A percentile compares a stretch with the other conserved stretches of the same genome.
Evolutionary conservation across 2,797 vertebrate species (phyloP).

Genomic region (Hippoglossus hippoglossus): DNA sequence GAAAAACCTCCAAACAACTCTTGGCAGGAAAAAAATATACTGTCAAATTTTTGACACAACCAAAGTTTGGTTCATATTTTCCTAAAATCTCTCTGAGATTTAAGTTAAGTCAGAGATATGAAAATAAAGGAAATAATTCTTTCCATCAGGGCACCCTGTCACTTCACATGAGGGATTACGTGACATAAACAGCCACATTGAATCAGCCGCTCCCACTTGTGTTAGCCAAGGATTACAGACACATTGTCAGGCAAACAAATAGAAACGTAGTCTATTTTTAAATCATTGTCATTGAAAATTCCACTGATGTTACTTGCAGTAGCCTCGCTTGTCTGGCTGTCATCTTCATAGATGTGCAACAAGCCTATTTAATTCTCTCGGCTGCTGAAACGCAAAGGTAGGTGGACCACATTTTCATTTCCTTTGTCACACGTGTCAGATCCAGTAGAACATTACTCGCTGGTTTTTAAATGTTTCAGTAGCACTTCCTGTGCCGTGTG

Average conservation of each 20-base stretch:
- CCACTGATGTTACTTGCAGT: neutral
- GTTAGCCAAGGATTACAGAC: conserved; percentile 36
- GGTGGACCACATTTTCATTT: conserved; percentile 8
- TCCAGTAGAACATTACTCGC: conserved; percentile 19
- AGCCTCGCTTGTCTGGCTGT: conserved; percentile 18
- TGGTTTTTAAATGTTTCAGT: conserved; percentile 37
- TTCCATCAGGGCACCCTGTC: conserved; percentile 3
- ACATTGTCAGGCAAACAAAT: conserved; percentile 11
- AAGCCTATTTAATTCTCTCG: conserved; percentile 26
- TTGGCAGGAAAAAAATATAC: too few relatives aligned
- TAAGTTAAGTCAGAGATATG: neutral
- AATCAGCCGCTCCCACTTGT: conserved; percentile 19
- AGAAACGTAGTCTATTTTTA: conserved; percentile 33
- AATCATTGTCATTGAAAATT: conserved; percentile 22
- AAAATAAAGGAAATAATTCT: neutral
- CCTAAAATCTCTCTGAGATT: too few relatives aligned
- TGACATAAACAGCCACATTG: conserved; percentile 26
- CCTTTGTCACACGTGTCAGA: conserved; percentile 38
- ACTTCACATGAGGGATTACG: conserved; percentile 7
- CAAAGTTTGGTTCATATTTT: too few relatives aligned
- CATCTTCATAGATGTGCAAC: conserved; percentile 17
- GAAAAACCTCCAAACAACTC: too few relatives aligned
- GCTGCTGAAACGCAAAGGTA: conserved; percentile 19
- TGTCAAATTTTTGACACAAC: too few relatives aligned
- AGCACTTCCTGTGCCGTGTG: neutral